These are phyloP conservation scores for Notechis scutatus DNA, from an alignment of 2,113 vertebrate species.

Conservation along the genomic window DNA sequence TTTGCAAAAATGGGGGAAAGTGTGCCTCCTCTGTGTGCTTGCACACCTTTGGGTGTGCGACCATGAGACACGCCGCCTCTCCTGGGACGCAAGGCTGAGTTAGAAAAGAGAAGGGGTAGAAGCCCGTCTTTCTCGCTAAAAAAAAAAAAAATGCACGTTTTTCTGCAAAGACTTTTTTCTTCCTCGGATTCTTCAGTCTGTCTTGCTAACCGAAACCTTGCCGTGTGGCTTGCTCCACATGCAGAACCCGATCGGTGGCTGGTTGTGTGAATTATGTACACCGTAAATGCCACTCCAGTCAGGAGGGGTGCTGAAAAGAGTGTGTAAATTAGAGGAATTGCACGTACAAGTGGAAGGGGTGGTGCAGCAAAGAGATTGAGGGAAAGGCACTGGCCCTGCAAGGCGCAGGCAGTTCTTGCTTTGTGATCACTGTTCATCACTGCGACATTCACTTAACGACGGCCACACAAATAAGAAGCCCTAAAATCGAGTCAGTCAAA, in stretches of 20 bases:
- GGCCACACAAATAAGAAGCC: no score
- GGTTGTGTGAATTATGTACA: constrained; percentile 5
- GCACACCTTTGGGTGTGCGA: not conserved
- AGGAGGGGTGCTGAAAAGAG: not conserved
- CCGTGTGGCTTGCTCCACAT: not conserved
- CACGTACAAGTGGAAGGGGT: not conserved
- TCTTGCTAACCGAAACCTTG: not conserved
- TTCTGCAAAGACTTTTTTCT: not conserved
- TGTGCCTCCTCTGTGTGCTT: not conserved
- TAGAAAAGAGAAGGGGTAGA: not conserved
- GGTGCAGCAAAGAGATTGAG: not conserved
- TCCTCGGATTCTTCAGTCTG: not conserved
- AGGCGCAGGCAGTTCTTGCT: no score
- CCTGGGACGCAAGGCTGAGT: not conserved
- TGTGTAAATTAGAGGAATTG: not conserved
- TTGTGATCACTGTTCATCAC: no score
- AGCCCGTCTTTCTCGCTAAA: not conserved
- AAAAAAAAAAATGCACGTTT: not conserved
- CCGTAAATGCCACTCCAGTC: not conserved
- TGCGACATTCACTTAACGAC: no score
- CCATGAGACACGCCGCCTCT: not conserved
- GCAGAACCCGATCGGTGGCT: not conserved
- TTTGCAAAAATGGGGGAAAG: not conserved
- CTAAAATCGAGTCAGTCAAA: no score
- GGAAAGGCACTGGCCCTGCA: not conserved